Percentiles rank a stretch among this genome's conserved stretches.
Conservation (phyloP, 2,113 vertebrate genomes). For the Ictalurus furcatus region DNA sequence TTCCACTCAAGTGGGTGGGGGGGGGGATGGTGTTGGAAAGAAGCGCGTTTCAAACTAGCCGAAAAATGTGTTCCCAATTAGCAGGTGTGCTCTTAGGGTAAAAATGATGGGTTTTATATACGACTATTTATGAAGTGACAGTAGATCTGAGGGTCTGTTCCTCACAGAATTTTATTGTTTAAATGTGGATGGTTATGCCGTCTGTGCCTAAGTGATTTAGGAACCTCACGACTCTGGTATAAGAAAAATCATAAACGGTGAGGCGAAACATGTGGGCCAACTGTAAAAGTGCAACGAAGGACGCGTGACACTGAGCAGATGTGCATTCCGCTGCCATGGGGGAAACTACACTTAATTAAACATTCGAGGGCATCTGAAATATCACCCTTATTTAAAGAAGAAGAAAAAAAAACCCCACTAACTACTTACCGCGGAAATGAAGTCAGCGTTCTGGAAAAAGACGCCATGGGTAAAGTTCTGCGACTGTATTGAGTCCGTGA, state of each 20-base stretch:
- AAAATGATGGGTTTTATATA: slow-evolving; percentile 85
- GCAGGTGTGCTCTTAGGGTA: slow-evolving; percentile 95
- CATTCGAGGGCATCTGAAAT: slow-evolving; percentile 89
- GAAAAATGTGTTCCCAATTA: slow-evolving; percentile 97
- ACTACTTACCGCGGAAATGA: slow-evolving; percentile 86
- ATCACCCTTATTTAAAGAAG: slow-evolving; percentile 81
- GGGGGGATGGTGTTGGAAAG: no score
- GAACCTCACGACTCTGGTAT: slow-evolving; percentile 87
- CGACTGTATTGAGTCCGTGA: slow-evolving; percentile 8
- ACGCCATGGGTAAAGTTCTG: not conserved
- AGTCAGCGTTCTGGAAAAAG: slow-evolving; percentile 68
- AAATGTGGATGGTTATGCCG: slow-evolving; percentile 91
- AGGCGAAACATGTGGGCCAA: slow-evolving; percentile 96
- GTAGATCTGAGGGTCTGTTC: slow-evolving; percentile 94
- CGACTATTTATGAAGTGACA: slow-evolving; percentile 99
- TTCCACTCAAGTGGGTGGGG: not conserved
- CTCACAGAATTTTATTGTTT: slow-evolving; percentile 98
- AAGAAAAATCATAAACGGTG: slow-evolving; percentile 95
- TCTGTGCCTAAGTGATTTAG: slow-evolving; percentile 96
- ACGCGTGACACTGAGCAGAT: slow-evolving; percentile 95
- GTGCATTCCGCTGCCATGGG: slow-evolving; percentile 88
- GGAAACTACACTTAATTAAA: slow-evolving; percentile 99
- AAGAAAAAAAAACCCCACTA: slow-evolving; percentile 52
- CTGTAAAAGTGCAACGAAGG: slow-evolving; percentile 80
- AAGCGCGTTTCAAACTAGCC: slow-evolving; percentile 32